These are phyloP conservation scores for Puma concolor DNA, from an alignment of 2,113 vertebrate species.

Conservation along the genomic window DNA sequence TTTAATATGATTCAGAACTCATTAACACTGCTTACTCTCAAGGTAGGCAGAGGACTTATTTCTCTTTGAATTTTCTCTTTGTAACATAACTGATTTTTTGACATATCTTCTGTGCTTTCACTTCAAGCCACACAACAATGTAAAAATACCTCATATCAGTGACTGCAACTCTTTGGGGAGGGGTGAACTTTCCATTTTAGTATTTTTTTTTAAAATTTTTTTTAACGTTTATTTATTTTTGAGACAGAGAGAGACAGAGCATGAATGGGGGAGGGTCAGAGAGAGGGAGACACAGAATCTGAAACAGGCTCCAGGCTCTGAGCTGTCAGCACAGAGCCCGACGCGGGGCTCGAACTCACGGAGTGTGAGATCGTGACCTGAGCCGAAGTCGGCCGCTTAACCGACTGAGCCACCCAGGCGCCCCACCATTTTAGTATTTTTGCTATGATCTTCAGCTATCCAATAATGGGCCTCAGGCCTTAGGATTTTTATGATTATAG, in stretches of 20 bases:
- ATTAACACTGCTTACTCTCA: slow-evolving; percentile 9
- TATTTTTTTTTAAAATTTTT: too few species aligned
- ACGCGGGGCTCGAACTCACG: too few species aligned
- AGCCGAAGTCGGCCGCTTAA: too few species aligned
- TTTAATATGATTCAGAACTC: slow-evolving; percentile 26
- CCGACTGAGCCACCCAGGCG: too few species aligned
- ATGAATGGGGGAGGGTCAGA: too few species aligned
- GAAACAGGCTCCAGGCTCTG: too few species aligned
- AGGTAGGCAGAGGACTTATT: not conserved
- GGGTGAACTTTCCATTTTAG: not conserved
- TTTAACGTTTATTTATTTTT: too few species aligned
- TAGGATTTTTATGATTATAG: not conserved
- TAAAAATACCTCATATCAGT: not conserved
- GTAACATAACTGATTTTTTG: not conserved
- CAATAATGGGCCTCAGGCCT: not conserved
- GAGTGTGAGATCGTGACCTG: too few species aligned
- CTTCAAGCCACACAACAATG: not conserved
- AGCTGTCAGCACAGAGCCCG: too few species aligned
- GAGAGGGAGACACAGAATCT: too few species aligned
- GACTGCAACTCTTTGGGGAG: not conserved
- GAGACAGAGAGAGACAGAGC: too few species aligned
- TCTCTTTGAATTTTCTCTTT: not conserved
- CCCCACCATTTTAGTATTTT: not conserved
- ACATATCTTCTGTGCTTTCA: slow-evolving; percentile 7
- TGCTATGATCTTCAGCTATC: not conserved